phyloP scores from a whole-genome alignment of 2,888 invertebrate species.

The Synergus japonicus region DNA sequence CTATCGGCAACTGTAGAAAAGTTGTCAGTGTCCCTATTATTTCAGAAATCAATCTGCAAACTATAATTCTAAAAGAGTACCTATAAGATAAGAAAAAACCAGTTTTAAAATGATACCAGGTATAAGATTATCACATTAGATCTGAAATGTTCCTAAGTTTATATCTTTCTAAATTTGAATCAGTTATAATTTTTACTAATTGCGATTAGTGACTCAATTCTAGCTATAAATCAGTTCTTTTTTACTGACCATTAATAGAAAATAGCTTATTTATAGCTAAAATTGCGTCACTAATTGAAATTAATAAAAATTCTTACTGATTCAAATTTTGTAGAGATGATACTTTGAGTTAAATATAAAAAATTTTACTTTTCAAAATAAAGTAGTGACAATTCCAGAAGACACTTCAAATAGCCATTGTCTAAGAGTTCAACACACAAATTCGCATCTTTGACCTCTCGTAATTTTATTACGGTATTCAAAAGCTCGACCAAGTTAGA shows the following conservation, averaged over 20 bases:
- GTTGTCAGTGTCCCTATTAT: conserved; percentile 26
- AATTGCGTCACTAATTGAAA: too few relatives aligned
- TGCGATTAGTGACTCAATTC: too few relatives aligned
- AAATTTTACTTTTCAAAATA: conserved; percentile 43
- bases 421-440: conserved; percentile 14
- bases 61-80: background rate
- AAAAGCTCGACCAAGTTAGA: conserved; percentile 2
- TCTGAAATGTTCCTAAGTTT: background rate
- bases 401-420: conserved; percentile 62
- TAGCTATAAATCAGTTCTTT: too few relatives aligned
- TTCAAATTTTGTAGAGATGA: background rate
- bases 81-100: background rate
- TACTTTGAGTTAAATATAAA: background rate
- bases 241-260: too few relatives aligned
- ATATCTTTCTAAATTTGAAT: background rate
- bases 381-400: conserved; percentile 52
- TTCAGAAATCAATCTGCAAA: conserved; percentile 19
- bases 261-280: too few relatives aligned
- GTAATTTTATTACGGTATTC: background rate
- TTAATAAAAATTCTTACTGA: too few relatives aligned
- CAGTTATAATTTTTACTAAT: too few relatives aligned
- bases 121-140: too few relatives aligned
- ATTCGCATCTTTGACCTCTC: background rate
- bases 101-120: too few relatives aligned
- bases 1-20: conserved; percentile 46